Base-by-base conservation (phyloP, 1,140 invertebrate species). In the Conus betulinus region DNA sequence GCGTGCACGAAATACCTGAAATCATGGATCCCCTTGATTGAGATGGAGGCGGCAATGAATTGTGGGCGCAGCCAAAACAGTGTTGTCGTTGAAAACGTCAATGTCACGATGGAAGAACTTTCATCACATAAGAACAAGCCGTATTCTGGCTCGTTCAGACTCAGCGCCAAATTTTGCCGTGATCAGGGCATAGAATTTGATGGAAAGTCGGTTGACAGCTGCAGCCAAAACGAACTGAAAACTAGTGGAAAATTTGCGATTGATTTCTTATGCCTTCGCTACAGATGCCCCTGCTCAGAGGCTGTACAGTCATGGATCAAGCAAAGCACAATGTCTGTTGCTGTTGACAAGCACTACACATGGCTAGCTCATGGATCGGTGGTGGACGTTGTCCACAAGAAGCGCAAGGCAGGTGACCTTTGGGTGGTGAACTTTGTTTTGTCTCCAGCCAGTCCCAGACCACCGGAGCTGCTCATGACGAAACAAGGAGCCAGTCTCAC, bases 1-100 rank as follows among this genome's bases (percentile, higher is more conserved):
- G 57, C 91, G 81, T 87, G 90, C 71, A 74, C 88, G 39, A 86
- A 90, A 23, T 94, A 94, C 87, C 82, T 91, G 39, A 90, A 57
- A 85, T 89, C 17, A 23, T 94, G 93, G 93, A 74, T 91, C 52
- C 91, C 93, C 27, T 86, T 94, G 27, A 84, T 94, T n/a, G 90
- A 90, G 27, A 90, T 94, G 90, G 93, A 94, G 88, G 91, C 93
- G 25, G 91, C 90, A 17, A 27, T 83, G 55, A 76, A 74, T 23
- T 91, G 92, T 74, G 91, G 92, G 15, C 67, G 63, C 6, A 71
- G 20, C 20, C 13, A 13, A 71, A 76, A 52, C 57, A 85, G 88
- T 55, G 85, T 92, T 74, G 39, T 91, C 15, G 89, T 94, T 57
- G 90, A 93, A 71, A 92, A 94, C 91, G 91, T 94, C 5, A 84